Conservation (phyloP, 2,888 invertebrate species). For the Zele albiditarsus region DNA sequence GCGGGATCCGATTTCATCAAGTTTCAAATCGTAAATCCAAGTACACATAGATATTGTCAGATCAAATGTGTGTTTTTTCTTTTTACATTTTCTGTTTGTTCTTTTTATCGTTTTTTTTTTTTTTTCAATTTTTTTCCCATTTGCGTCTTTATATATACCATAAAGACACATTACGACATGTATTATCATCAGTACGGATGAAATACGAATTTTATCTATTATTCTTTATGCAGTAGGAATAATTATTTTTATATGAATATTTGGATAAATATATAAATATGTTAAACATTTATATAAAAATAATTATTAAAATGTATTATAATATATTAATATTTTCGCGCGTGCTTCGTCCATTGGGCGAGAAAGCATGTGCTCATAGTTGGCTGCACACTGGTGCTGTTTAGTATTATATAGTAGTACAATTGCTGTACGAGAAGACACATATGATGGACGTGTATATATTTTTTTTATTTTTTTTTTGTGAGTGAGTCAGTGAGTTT, state of each 20-base stretch:
- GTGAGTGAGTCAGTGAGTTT: constrained; percentile 35
- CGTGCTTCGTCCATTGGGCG: constrained; percentile 22
- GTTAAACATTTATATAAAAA: neutral
- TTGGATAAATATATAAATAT: neutral
- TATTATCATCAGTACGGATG: neutral
- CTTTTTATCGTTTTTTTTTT: neutral
- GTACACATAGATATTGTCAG: neutral
- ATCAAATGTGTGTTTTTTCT: neutral
- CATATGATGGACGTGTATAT: constrained; percentile 38
- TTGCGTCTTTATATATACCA: neutral
- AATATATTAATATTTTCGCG: constrained; percentile 2
- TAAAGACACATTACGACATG: neutral
- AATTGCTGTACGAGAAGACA: constrained; percentile 58
- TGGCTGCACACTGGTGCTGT: constrained; percentile 66
- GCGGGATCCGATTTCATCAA: constrained; percentile 14
- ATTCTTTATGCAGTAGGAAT: neutral
- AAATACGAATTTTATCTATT: neutral
- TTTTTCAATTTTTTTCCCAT: neutral
- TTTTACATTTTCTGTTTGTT: neutral
- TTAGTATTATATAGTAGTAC: constrained; percentile 49
- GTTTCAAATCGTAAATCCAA: neutral
- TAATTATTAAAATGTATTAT: neutral
- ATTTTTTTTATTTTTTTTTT: constrained; percentile 23
- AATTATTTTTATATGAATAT: neutral
- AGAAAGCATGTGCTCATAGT: constrained; percentile 49